These are phyloP conservation scores for Malurus cyaneus DNA, from an alignment of 2,113 vertebrate species.

Conservation along the genomic window DNA sequence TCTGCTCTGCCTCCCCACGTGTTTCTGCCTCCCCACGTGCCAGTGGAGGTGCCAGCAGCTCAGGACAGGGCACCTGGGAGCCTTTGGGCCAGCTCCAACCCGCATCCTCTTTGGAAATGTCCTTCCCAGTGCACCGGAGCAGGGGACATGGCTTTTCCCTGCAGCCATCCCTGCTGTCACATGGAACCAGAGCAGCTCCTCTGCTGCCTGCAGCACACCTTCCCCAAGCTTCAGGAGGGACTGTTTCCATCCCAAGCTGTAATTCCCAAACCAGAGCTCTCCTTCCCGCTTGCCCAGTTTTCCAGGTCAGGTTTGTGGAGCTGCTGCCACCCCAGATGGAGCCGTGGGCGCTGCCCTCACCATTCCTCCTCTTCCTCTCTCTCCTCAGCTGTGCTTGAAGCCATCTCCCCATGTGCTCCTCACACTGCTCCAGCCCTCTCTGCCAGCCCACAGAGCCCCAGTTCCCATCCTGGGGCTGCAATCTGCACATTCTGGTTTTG, in stretches of 20 bases:
- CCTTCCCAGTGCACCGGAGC: not conserved
- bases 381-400: not conserved
- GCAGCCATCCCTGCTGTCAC: not conserved
- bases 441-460: not conserved
- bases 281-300: not conserved
- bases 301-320: not conserved
- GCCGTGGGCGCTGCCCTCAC: not conserved
- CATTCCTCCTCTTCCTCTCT: not conserved
- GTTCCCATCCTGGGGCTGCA: not conserved
- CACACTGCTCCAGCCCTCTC: not conserved
- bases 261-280: not conserved
- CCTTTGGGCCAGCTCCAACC: not conserved
- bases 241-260: not conserved
- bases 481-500: accelerated
- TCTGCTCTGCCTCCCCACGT: not conserved
- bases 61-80: not conserved
- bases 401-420: not conserved
- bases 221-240: not conserved
- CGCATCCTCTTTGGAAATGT: accelerated
- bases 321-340: not conserved
- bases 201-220: not conserved
- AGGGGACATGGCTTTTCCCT: not conserved
- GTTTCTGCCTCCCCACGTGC: not conserved
- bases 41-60: not conserved
- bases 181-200: not conserved